Evolutionary conservation across 2,113 vertebrate species (phyloP).

Genomic region (Malurus alboscapulatus): DNA sequence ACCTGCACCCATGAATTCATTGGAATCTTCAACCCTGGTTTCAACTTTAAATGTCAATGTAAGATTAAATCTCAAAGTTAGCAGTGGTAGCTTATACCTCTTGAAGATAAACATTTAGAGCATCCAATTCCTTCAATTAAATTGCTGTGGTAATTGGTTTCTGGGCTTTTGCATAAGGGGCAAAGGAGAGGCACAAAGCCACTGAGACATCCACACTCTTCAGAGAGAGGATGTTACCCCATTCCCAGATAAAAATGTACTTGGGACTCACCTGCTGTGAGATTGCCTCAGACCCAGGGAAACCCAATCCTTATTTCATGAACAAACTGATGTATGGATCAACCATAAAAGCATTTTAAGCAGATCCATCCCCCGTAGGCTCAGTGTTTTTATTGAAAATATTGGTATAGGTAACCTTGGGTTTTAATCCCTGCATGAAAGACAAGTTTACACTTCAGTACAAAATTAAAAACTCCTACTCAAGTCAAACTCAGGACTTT

Average conservation of each 20-base stretch:
- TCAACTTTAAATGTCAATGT: neutral
- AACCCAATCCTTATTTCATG: neutral
- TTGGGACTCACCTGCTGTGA: neutral
- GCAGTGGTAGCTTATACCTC: neutral
- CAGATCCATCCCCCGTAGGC: fast-evolving
- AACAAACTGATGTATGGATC: neutral
- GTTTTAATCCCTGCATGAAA: neutral
- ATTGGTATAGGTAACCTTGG: fast-evolving
- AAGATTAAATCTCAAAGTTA: neutral
- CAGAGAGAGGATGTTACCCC: neutral
- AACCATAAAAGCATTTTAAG: neutral
- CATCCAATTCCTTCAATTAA: neutral
- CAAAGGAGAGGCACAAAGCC: neutral
- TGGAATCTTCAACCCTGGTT: neutral
- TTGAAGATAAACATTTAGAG: neutral
- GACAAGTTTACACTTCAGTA: neutral
- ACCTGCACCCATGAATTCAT: neutral
- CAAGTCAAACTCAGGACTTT: neutral
- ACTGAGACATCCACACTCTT: fast-evolving
- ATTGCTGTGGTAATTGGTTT: neutral
- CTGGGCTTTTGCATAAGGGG: neutral
- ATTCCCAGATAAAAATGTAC: neutral
- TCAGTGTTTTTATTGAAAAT: neutral
- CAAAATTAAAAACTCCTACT: neutral
- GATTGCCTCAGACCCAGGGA: neutral